Percentiles rank a stretch among this genome's conserved stretches.
Conservation (phyloP, 1,140 invertebrate genomes). For the Penaeus japonicus region DNA sequence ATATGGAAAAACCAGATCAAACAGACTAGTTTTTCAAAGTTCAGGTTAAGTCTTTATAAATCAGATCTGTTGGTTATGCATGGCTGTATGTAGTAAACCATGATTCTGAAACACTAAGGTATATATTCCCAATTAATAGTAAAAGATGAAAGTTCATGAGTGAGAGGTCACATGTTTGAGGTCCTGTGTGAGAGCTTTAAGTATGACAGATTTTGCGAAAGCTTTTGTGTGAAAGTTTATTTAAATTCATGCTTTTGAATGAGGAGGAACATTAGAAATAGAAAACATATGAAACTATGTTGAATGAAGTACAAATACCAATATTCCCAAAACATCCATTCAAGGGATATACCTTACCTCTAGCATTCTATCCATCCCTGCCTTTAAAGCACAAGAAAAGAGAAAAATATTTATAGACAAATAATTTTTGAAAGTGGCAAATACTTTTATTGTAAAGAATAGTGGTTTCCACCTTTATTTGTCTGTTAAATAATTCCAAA, state of each 20-base stretch:
- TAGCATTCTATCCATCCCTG: constrained; percentile 37
- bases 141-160: not conserved
- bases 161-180: not conserved
- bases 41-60: no score
- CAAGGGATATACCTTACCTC: constrained; percentile 24
- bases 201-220: no score
- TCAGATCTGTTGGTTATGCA: no score
- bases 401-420: not conserved
- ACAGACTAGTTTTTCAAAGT: no score
- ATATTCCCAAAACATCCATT: no score
- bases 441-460: not conserved
- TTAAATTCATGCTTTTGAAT: not conserved
- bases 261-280: not conserved
- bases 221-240: not conserved
- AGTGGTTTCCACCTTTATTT: no score
- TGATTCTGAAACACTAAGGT: no score
- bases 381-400: constrained; percentile 33
- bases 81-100: no score
- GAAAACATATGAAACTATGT: not conserved
- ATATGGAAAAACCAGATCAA: not conserved
- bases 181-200: no score
- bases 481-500: no score
- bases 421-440: not conserved
- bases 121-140: not conserved
- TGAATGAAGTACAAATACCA: not conserved